phyloP scores from a whole-genome alignment of 2,888 invertebrate genomes.

The Eristalis arbustorum region DNA sequence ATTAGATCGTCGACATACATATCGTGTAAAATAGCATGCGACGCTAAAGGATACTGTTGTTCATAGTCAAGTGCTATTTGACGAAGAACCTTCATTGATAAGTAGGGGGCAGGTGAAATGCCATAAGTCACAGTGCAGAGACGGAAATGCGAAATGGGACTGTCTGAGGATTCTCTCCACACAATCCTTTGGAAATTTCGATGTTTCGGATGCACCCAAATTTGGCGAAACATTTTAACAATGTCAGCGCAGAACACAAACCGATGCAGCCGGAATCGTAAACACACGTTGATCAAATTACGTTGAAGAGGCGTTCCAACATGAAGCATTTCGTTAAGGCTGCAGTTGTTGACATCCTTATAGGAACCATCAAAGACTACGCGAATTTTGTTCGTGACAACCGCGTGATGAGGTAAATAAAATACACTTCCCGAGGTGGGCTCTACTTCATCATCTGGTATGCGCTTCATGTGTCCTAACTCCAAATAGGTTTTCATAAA shows the following conservation, averaged over 20 bases:
- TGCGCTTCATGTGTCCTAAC: conserved; percentile 20
- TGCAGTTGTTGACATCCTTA: conserved; percentile 31
- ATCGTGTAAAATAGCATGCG: conserved; percentile 21
- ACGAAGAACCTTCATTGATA: conserved; percentile 52
- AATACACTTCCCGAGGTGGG: conserved; percentile 18
- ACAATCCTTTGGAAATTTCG: conserved; percentile 61
- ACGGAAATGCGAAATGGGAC: conserved; percentile 34
- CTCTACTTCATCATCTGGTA: conserved; percentile 11
- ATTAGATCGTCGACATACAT: conserved; percentile 61
- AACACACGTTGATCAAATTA: conserved; percentile 46
- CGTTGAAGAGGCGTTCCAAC: conserved; percentile 58
- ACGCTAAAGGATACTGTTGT: conserved; percentile 28
- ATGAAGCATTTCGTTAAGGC: conserved; percentile 54
- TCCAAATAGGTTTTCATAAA: conserved; percentile 12
- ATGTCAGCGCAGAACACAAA: conserved; percentile 44
- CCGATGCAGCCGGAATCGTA: conserved; percentile 15
- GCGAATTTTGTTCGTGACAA: conserved; percentile 60
- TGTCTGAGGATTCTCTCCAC: conserved; percentile 11
- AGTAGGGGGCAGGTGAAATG: conserved; percentile 2
- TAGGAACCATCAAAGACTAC: conserved; percentile 69
- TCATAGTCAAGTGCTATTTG: conserved; percentile 47
- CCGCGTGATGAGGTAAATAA: conserved; percentile 65
- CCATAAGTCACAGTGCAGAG: conserved; percentile 65
- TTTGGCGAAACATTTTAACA: conserved; percentile 60
- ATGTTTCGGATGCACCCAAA: conserved; percentile 29